Base-by-base conservation (phyloP, 2,888 invertebrate species). In the Netelia inedita region DNA sequence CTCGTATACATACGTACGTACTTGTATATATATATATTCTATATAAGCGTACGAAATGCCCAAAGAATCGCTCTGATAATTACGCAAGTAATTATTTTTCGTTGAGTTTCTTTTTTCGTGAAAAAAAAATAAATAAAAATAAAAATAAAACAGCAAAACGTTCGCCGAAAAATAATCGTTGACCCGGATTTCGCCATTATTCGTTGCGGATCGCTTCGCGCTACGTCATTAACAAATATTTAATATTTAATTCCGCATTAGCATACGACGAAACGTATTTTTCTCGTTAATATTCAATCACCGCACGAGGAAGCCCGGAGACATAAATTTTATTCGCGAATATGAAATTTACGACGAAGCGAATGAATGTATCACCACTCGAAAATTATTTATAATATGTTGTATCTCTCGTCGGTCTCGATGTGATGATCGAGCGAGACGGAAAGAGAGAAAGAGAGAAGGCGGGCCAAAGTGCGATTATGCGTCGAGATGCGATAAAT, bases 231-330 rank as follows among this genome's bases (percentile, higher is more conserved):
- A 14, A 46, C 14, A 14, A 14, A 14, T 46, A 14, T 14, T 46
- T 72, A 16, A 59, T 41, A 11, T 14, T 35, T 35, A 16, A 53
- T 41, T 11, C 6, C 28, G 11, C 41, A 57, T 35, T 5, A n/a
- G 28, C 11, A 66, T 23, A 46, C 21, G 66, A 35, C 35, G 6
- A 6, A 35, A 35, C 35, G 35, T 35, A 35, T 21, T 23, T 55
- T 16, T n/a, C 23, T 69, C 68, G 68, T 79, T 63, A 82, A 79
- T 85, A 85, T 79, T 75, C 82, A 72, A 85, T 78, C 82, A 73
- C 41, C 63, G 53, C 57, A 69, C 46, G 46, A 46, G 46, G 46
- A 46, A 14, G 46, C 10, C 2, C 14, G 46, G 14, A 3, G 46
- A 46, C 35, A n/a, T 53, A 23, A 46, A 53, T 69, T 53, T 69